These are phyloP conservation scores for Sitodiplosis mosellana DNA, from an alignment of 1,140 invertebrate genomes.

Conservation along the genomic window DNA sequence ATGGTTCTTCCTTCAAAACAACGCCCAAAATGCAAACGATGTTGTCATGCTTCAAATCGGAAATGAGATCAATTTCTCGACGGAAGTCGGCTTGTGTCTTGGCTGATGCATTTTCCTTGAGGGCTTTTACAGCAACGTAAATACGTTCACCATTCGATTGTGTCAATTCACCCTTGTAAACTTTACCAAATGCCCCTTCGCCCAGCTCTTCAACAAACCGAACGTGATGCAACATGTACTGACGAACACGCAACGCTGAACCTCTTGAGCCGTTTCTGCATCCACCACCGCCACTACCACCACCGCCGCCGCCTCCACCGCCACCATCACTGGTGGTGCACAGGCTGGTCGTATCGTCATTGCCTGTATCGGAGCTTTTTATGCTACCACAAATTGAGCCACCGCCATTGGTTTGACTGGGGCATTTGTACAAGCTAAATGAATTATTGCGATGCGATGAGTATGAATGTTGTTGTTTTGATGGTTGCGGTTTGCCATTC, in stretches of 20 bases:
- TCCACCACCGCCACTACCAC: constrained; percentile 30
- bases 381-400: too few species aligned
- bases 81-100: constrained; percentile 86
- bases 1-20: constrained; percentile 73
- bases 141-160: constrained; percentile 39
- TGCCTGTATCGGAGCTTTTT: too few species aligned
- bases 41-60: constrained; percentile 84
- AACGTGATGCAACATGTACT: constrained; percentile 58
- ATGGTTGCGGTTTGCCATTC: constrained; percentile 1
- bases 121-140: constrained; percentile 82
- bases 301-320: constrained; percentile 13
- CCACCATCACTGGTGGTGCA: too few species aligned
- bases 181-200: constrained; percentile 82
- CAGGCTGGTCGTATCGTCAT: too few species aligned
- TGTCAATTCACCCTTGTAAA: constrained; percentile 72
- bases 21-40: constrained; percentile 90
- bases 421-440: too few species aligned
- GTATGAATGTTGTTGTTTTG: constrained; percentile 15
- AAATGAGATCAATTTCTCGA: constrained; percentile 79
- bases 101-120: constrained; percentile 80
- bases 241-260: constrained; percentile 41
- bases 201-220: constrained; percentile 86
- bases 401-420: too few species aligned
- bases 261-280: constrained; percentile 25
- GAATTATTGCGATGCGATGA: constrained; percentile 6